These are phyloP conservation scores for Sinelater perroti DNA, from an alignment of 2,888 invertebrate genomes.

Conservation along the genomic window DNA sequence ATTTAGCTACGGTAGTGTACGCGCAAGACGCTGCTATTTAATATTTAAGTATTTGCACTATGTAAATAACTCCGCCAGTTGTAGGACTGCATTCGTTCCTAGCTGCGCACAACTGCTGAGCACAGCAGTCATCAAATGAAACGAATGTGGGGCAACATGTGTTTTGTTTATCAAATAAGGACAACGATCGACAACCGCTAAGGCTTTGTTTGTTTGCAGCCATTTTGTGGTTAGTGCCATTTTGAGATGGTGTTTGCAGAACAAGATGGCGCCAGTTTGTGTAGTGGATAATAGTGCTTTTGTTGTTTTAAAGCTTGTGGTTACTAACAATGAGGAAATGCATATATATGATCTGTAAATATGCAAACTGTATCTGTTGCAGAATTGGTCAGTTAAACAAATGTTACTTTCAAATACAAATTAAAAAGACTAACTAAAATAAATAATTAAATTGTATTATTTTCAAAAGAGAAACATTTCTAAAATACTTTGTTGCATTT, in stretches of 20 bases:
- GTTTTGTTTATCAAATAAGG: constrained; percentile 16
- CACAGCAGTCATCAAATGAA: too few species aligned
- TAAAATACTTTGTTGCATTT: too few species aligned
- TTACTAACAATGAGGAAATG: too few species aligned
- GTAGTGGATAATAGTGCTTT: constrained; percentile 31
- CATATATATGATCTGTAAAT: too few species aligned
- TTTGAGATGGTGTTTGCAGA: constrained; percentile 35
- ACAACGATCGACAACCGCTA: constrained; percentile 4
- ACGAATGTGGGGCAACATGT: background rate
- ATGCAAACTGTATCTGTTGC: too few species aligned
- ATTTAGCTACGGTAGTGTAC: constrained; percentile 7
- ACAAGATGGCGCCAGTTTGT: constrained; percentile 36
- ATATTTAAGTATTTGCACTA: constrained; percentile 11
- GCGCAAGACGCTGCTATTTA: constrained; percentile 8
- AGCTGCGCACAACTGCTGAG: too few species aligned
- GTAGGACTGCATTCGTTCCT: too few species aligned
- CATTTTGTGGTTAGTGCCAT: constrained; percentile 38
- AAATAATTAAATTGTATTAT: too few species aligned
- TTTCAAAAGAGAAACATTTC: too few species aligned
- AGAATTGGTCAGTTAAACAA: too few species aligned
- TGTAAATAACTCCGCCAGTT: constrained; percentile 2
- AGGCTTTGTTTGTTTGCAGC: constrained; percentile 25
- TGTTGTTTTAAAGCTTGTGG: constrained; percentile 22
- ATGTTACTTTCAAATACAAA: too few species aligned
- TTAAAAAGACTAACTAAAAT: too few species aligned